A percentile compares a stretch with the other conserved stretches of the same genome.
phyloP scores from a whole-genome alignment of 2,797 vertebrate species.

The Hephaestus fuliginosus region DNA sequence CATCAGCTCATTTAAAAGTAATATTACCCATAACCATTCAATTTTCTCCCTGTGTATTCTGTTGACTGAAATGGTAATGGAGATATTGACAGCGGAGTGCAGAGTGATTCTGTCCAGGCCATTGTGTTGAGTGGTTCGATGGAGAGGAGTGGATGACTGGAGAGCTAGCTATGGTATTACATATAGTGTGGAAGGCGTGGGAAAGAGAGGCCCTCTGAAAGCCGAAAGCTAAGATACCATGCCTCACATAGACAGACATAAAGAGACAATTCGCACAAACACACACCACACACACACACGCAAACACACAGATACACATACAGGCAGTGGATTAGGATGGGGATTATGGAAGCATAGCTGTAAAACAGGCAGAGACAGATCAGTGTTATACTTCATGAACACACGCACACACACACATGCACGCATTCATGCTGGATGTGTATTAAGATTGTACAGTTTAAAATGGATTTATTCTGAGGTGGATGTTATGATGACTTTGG shows the following conservation, averaged over 20 bases:
- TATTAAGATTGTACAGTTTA: slow-evolving; percentile 57
- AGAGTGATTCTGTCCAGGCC: slow-evolving; percentile 61
- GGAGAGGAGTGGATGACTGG: slow-evolving; percentile 61
- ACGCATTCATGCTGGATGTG: slow-evolving; percentile 41
- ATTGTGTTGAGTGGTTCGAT: slow-evolving; percentile 73
- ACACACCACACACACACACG: slow-evolving; percentile 30
- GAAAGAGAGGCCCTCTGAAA: slow-evolving; percentile 70
- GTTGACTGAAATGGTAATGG: slow-evolving; percentile 63
- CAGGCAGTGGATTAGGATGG: slow-evolving; percentile 76
- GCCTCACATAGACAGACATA: slow-evolving; percentile 51
- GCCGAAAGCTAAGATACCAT: slow-evolving; percentile 70
- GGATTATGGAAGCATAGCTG: slow-evolving; percentile 78
- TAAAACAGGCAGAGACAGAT: slow-evolving; percentile 79
- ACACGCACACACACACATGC: slow-evolving; percentile 43
- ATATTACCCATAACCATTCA: slow-evolving; percentile 68
- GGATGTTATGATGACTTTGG: slow-evolving; percentile 53
- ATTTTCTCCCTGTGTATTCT: slow-evolving; percentile 65
- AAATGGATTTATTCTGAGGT: slow-evolving; percentile 65
- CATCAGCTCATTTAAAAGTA: slow-evolving; percentile 71
- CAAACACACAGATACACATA: slow-evolving; percentile 27
- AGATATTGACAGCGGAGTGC: slow-evolving; percentile 62
- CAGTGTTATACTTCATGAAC: slow-evolving; percentile 74
- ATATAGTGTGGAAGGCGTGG: slow-evolving; percentile 60
- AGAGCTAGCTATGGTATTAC: slow-evolving; percentile 58
- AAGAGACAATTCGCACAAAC: slow-evolving; percentile 31